These are phyloP conservation scores for Aphelenchoides avenae DNA, from an alignment of 1,140 invertebrate species.

Conservation along the genomic window DNA sequence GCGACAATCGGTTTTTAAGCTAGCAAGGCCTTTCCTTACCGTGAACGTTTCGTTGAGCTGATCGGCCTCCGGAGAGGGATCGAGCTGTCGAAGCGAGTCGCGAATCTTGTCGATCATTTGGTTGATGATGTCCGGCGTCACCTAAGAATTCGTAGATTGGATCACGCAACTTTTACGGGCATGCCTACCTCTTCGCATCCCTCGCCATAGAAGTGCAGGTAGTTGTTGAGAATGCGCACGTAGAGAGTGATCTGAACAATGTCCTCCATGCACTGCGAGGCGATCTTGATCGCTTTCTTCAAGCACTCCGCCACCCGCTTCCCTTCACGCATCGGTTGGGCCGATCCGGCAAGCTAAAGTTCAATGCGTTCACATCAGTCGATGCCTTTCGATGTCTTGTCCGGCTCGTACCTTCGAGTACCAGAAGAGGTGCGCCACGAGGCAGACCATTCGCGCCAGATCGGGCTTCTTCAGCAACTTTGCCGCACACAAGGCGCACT, in stretches of 20 bases:
- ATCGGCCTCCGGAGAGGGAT: conserved; percentile 86
- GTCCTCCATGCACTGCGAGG: conserved; percentile 91
- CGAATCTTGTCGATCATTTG: conserved; percentile 85
- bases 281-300: conserved; percentile 85
- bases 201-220: conserved; percentile 88
- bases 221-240: conserved; percentile 87
- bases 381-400: conserved; percentile 64
- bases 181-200: conserved; percentile 73
- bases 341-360: conserved; percentile 33
- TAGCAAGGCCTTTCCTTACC: too few relatives aligned
- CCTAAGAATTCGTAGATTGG: too few relatives aligned
- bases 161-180: conserved; percentile 50
- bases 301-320: conserved; percentile 86
- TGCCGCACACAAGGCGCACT: conserved; percentile 66
- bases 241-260: conserved; percentile 90
- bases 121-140: conserved; percentile 71
- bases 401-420: conserved; percentile 69
- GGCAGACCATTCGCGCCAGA: conserved; percentile 86
- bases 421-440: conserved; percentile 92
- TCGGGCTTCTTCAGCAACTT: conserved; percentile 96
- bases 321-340: conserved; percentile 72
- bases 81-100: conserved; percentile 83
- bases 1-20: too few relatives aligned
- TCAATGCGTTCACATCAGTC: background rate
- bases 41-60: conserved; percentile 59